Conservation (phyloP, 2,888 invertebrate species). For the Dicyrtomina minuta region DNA sequence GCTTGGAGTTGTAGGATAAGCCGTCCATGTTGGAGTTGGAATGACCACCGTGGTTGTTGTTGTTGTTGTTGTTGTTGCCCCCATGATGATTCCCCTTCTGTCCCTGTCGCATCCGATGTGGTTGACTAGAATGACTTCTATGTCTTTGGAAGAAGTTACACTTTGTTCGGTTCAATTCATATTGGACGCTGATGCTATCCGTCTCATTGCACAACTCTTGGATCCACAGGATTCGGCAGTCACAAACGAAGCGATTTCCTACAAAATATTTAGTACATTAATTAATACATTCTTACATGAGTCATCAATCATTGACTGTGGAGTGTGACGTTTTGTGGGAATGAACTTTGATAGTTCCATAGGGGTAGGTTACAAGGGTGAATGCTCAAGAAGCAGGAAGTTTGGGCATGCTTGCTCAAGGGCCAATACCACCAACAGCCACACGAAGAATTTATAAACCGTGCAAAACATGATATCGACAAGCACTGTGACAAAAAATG, state of each 20-base stretch:
- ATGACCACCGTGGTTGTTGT: neutral
- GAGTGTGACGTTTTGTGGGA: too few relatives aligned
- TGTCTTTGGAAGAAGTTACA: constrained; percentile 41
- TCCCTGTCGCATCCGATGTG: neutral
- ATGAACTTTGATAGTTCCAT: neutral
- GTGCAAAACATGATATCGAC: too few relatives aligned
- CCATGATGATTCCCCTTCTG: neutral
- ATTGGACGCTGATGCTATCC: constrained; percentile 54
- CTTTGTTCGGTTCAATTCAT: constrained; percentile 34
- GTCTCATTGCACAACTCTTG: constrained; percentile 73
- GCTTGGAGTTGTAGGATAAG: constrained; percentile 18
- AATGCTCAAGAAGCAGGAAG: too few relatives aligned
- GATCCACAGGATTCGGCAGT: constrained; percentile 80
- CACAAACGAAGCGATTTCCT: constrained; percentile 82
- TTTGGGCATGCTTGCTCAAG: too few relatives aligned
- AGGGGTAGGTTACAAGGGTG: too few relatives aligned
- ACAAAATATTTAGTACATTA: too few relatives aligned
- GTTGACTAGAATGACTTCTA: constrained; percentile 14
- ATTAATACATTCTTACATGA: neutral
- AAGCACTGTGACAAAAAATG: too few relatives aligned
- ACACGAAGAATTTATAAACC: too few relatives aligned
- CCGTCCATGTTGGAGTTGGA: neutral
- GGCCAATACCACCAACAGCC: too few relatives aligned
- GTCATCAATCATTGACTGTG: too few relatives aligned
- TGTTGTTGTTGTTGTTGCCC: too few relatives aligned